Evolutionary conservation across 2,888 invertebrate species (phyloP), one percentile per base, ranked within the genome.

Genomic region (Hypsopygia costalis): DNA sequence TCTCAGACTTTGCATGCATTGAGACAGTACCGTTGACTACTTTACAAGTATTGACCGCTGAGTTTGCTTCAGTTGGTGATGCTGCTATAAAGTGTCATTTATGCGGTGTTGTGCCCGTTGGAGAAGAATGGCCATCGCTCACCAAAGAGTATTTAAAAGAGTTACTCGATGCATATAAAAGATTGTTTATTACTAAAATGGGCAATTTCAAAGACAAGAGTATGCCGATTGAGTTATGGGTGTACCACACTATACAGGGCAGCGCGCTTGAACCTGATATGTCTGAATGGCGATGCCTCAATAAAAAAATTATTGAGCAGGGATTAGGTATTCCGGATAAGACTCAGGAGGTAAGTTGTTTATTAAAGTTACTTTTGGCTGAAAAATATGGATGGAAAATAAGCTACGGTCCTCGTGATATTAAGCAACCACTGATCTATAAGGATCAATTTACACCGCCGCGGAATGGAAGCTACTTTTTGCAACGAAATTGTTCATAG

Each of bases 11-110:
- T 47, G 93, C 92, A 0, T 77, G 80, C 33, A 75, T 85, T 1
- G 90, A 91, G 49, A 78, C 75, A 0, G 81, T 93, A 8, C 63
- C 72, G 0, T 37, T 61, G 0, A 61, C 76, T 1, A 67, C 81
- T 34, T 68, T 95, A 10, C 90, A 83, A 36, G 74, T 82, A 1
- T 76, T 94, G 3, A 66, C 86, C 7, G 55, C 76, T 0, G 69
- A 86, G 5, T 93, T 93, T 47, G 61, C 71, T 5, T 65, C 70
- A 0, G 69, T 90, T 0, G 89, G 90, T 0, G 90, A 91, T 43
- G 91, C 91, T 0, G 91, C 92, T 0, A 81, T 92, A 11, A 91
- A 91, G 50, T 93, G 95, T 47, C 93, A 93, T 62, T 67, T 97
- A 36, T 91, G 91, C 1, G 93, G 93, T 10, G 90, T 96, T 6